Evolutionary conservation across 2,113 vertebrate genomes (phyloP).

Genomic region (Antechinus stuartii): DNA sequence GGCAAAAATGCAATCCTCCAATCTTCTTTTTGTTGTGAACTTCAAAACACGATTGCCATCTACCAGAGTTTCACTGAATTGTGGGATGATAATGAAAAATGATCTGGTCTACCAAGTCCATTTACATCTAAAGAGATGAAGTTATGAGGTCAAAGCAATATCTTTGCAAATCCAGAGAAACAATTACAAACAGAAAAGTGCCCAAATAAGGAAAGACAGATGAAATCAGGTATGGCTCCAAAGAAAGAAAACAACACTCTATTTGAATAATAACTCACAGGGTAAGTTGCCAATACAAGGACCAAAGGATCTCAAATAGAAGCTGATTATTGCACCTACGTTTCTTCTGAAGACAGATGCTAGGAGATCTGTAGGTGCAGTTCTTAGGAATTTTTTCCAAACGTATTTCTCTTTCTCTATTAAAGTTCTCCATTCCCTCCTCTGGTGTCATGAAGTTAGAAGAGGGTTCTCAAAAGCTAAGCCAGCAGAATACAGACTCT

Average conservation of each 20-base stretch:
- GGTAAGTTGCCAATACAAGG: background rate
- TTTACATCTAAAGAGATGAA: conserved; percentile 5
- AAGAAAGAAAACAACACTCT: background rate
- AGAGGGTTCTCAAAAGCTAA: background rate
- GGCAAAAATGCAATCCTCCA: background rate
- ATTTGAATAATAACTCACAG: background rate
- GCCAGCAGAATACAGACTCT: background rate
- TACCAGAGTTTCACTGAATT: background rate
- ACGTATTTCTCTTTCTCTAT: background rate
- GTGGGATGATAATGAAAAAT: background rate
- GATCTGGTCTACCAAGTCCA: background rate
- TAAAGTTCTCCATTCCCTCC: background rate
- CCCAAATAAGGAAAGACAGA: background rate
- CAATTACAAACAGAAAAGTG: background rate
- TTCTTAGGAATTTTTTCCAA: background rate
- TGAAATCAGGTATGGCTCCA: background rate
- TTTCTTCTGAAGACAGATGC: background rate
- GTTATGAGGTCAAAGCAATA: background rate
- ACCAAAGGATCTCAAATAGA: background rate
- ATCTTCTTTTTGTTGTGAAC: background rate
- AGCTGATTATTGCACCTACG: background rate
- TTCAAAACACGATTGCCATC: background rate
- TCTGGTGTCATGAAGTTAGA: background rate
- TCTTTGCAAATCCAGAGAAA: background rate
- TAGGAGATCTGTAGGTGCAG: background rate